A percentile compares a stretch with the other conserved stretches of the same genome.
phyloP scores from a whole-genome alignment of 2,888 invertebrate species.

The Mythimna vitellina region DNA sequence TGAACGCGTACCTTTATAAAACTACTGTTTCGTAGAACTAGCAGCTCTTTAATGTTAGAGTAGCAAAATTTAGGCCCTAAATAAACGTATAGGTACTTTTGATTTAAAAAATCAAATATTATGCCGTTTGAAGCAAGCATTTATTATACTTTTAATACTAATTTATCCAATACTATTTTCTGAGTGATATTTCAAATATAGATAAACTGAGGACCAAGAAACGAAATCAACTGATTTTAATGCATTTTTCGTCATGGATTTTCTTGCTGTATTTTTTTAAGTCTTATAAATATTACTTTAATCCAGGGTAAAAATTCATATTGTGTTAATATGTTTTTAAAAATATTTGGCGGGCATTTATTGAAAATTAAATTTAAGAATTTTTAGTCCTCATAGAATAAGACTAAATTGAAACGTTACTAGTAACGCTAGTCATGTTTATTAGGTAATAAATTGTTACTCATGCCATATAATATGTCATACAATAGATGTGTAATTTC shows the following conservation, averaged over 20 bases:
- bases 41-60: constrained; percentile 38
- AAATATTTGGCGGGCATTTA: constrained; percentile 53
- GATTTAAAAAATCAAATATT: constrained; percentile 44
- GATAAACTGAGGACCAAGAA: constrained; percentile 54
- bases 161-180: constrained; percentile 49
- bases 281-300: constrained; percentile 61
- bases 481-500: constrained; percentile 66
- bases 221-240: constrained; percentile 32
- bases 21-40: constrained; percentile 28
- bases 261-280: constrained; percentile 40
- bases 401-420: constrained; percentile 69
- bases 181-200: constrained; percentile 51
- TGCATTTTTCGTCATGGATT: constrained; percentile 39
- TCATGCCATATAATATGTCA: constrained; percentile 67
- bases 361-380: constrained; percentile 36
- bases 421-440: constrained; percentile 77
- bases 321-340: constrained; percentile 51
- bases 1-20: constrained; percentile 46
- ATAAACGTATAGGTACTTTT: constrained; percentile 31
- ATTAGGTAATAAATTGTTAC: constrained; percentile 65
- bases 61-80: constrained; percentile 37
- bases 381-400: constrained; percentile 53
- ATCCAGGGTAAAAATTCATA: constrained; percentile 46
- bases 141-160: constrained; percentile 49
- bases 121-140: constrained; percentile 40